These are phyloP conservation scores for Mythimna pallens DNA, from an alignment of 2,888 invertebrate genomes.

Conservation along the genomic window DNA sequence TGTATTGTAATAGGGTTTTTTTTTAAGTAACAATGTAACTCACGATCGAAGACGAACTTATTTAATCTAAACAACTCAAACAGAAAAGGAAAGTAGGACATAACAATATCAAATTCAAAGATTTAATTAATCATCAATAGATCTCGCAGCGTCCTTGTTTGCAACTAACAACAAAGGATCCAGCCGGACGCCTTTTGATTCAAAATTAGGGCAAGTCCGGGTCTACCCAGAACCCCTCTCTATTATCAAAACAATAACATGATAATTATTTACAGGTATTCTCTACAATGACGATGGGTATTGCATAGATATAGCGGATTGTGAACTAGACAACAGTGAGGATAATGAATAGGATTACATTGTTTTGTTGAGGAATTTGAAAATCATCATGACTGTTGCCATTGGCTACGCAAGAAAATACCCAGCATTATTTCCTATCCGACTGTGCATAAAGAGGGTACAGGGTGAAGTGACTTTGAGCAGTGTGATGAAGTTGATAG, in stretches of 20 bases:
- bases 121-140: constrained; percentile 49
- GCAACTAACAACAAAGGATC: constrained; percentile 42
- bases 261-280: constrained; percentile 50
- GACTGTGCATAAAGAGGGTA: too few species aligned
- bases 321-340: not conserved
- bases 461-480: too few species aligned
- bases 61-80: constrained; percentile 35
- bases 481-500: too few species aligned
- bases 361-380: not conserved
- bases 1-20: not conserved
- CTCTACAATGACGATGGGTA: not conserved
- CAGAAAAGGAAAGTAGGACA: constrained; percentile 11
- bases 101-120: constrained; percentile 40
- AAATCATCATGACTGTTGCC: constrained; percentile 29
- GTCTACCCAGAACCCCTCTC: constrained; percentile 19
- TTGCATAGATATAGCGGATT: not conserved
- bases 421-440: too few species aligned
- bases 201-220: constrained; percentile 43
- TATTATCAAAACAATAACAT: constrained; percentile 44
- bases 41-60: constrained; percentile 1
- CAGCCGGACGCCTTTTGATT: constrained; percentile 41
- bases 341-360: not conserved
- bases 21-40: too few species aligned
- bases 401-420: constrained; percentile 31
- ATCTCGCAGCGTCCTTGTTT: constrained; percentile 18